Percentiles rank a stretch among this genome's conserved stretches.
Conservation (phyloP, 2,888 invertebrate genomes). For the Athalia rosae region DNA sequence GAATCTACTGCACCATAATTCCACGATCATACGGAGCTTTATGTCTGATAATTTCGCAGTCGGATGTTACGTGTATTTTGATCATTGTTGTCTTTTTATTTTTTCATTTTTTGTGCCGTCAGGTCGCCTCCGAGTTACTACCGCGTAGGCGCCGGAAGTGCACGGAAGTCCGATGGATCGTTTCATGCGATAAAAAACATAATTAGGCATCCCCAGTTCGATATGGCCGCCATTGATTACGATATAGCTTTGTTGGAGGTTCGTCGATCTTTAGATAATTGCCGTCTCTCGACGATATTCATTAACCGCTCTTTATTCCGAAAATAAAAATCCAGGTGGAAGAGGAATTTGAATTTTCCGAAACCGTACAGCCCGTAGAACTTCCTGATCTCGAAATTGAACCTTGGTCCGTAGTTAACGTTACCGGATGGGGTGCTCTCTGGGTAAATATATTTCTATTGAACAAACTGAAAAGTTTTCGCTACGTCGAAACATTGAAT, state of each 20-base stretch:
- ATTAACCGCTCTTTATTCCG: not conserved
- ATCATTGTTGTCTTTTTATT: not conserved
- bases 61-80: not conserved
- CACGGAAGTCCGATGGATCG: constrained; percentile 53
- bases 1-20: not conserved
- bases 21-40: too few species aligned
- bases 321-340: constrained; percentile 23
- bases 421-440: constrained; percentile 64
- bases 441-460: constrained; percentile 53
- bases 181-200: constrained; percentile 59
- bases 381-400: constrained; percentile 23
- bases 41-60: too few species aligned
- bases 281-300: not conserved
- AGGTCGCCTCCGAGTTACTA: constrained; percentile 47
- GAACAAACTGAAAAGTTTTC: not conserved
- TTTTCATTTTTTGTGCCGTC: not conserved
- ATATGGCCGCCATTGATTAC: constrained; percentile 69
- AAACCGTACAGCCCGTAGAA: constrained; percentile 30
- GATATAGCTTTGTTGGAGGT: constrained; percentile 73
- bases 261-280: not conserved
- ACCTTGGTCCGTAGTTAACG: constrained; percentile 36
- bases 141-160: constrained; percentile 59
- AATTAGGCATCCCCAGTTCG: constrained; percentile 68
- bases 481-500: not conserved
- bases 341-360: constrained; percentile 27